Evolutionary conservation across 2,113 vertebrate genomes (phyloP).

Genomic region (Coptodon rendalli): DNA sequence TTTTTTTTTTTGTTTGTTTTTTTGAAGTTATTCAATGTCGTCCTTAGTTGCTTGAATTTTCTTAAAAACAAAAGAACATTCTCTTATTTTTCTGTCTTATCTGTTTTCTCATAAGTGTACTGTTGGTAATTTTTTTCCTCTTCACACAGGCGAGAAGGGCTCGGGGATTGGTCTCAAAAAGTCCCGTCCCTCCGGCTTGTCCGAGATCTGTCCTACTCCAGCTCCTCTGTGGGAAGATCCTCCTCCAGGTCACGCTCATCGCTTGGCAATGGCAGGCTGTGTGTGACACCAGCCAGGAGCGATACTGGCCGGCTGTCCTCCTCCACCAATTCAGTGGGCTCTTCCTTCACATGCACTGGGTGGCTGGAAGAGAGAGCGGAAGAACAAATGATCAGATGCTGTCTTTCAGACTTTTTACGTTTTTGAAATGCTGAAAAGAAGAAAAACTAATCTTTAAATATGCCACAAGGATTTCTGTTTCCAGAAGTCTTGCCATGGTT

Average conservation of each 20-base stretch:
- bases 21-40: conserved; percentile 66
- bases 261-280: conserved; percentile 80
- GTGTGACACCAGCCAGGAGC: conserved; percentile 79
- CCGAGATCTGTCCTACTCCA: conserved; percentile 78
- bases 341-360: conserved; percentile 96
- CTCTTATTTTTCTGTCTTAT: conserved; percentile 47
- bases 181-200: conserved; percentile 41
- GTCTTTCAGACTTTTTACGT: neutral
- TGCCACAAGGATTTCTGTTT: neutral
- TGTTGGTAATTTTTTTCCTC: conserved; percentile 47
- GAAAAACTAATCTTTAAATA: neutral
- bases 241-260: conserved; percentile 94
- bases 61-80: conserved; percentile 48
- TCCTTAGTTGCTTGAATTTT: conserved; percentile 66
- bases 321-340: conserved; percentile 87
- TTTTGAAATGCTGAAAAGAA: neutral
- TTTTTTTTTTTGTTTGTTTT: neutral
- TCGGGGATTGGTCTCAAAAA: conserved; percentile 9
- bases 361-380: conserved; percentile 67
- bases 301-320: conserved; percentile 86
- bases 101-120: conserved; percentile 45
- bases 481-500: neutral
- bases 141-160: conserved; percentile 36
- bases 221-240: conserved; percentile 90
- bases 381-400: neutral